Evolutionary conservation across 1,140 invertebrate species (phyloP).

Genomic region (Lamellibrachia luymesi): DNA sequence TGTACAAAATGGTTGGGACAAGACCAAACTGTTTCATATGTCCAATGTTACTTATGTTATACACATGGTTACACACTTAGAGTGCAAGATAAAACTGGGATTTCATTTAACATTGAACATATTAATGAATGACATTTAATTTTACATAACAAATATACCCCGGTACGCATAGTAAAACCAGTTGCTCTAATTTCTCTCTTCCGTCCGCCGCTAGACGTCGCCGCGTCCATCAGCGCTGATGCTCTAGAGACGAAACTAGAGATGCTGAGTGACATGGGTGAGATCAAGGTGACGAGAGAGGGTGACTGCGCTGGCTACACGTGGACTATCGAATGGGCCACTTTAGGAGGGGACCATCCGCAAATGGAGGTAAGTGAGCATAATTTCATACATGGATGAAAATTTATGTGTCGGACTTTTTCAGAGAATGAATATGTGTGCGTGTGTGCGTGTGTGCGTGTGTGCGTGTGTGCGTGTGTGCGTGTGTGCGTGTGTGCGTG

Average conservation of each 20-base stretch:
- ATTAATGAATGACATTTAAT: too few relatives aligned
- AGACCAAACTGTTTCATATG: too few relatives aligned
- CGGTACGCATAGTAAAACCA: too few relatives aligned
- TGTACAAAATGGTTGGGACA: too few relatives aligned
- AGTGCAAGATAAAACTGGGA: too few relatives aligned
- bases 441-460: too few relatives aligned
- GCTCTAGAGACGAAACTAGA: slow-evolving; percentile 8
- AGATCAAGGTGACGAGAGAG: slow-evolving; percentile 16
- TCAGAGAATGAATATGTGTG: too few relatives aligned
- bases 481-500: background rate
- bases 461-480: too few relatives aligned
- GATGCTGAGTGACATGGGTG: background rate
- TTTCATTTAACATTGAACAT: too few relatives aligned
- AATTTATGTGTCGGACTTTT: background rate
- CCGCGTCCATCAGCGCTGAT: background rate
- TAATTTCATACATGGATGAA: background rate
- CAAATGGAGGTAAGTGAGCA: background rate
- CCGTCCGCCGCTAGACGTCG: background rate
- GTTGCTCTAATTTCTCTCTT: background rate
- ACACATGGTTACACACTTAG: too few relatives aligned
- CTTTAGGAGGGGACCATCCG: slow-evolving; percentile 20
- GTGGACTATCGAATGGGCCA: slow-evolving; percentile 30
- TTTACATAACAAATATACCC: too few relatives aligned
- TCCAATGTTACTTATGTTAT: too few relatives aligned
- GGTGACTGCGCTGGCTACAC: slow-evolving; percentile 19